phyloP scores from a whole-genome alignment of 2,113 vertebrate genomes.

The Tor tambroides region DNA sequence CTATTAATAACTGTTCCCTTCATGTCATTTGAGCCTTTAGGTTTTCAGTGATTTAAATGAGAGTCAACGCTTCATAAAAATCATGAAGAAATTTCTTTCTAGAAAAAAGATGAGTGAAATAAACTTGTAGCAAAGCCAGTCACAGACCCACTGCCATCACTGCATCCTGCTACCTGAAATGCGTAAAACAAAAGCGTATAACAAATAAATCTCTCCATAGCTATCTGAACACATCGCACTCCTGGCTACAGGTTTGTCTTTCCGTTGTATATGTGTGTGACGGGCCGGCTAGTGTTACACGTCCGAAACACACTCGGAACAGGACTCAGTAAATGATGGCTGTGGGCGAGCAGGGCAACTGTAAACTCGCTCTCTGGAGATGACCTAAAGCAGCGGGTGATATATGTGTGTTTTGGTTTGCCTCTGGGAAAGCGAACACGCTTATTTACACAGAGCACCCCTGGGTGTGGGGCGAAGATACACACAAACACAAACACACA shows the following conservation, averaged over 20 bases:
- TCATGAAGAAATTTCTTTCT: neutral
- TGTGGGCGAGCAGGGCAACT: slow-evolving; percentile 65
- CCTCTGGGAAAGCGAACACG: slow-evolving; percentile 70
- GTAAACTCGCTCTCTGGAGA: slow-evolving; percentile 63
- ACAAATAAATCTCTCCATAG: slow-evolving; percentile 51
- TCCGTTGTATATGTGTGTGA: slow-evolving; percentile 54
- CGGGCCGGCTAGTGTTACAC: slow-evolving; percentile 69
- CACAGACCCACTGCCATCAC: slow-evolving; percentile 48
- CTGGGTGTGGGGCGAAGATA: slow-evolving; percentile 67
- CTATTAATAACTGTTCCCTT: too few species aligned
- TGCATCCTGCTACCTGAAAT: slow-evolving; percentile 49
- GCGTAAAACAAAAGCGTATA: slow-evolving; percentile 60
- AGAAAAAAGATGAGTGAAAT: slow-evolving; percentile 5
- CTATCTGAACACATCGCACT: slow-evolving; percentile 60
- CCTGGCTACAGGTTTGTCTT: slow-evolving; percentile 71
- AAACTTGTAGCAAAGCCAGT: slow-evolving; percentile 16
- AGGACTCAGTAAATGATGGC: slow-evolving; percentile 79
- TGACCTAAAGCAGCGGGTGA: slow-evolving; percentile 76
- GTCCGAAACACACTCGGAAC: slow-evolving; percentile 78
- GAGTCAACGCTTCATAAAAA: neutral
- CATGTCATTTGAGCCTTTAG: neutral
- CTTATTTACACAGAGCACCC: slow-evolving; percentile 83
- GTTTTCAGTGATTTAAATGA: neutral
- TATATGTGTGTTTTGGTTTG: slow-evolving; percentile 74
- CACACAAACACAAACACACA: slow-evolving; percentile 43